Percentiles rank a stretch among this genome's conserved stretches.
phyloP scores from a whole-genome alignment of 2,797 vertebrate species.

The Clarias laeviceps region DNA sequence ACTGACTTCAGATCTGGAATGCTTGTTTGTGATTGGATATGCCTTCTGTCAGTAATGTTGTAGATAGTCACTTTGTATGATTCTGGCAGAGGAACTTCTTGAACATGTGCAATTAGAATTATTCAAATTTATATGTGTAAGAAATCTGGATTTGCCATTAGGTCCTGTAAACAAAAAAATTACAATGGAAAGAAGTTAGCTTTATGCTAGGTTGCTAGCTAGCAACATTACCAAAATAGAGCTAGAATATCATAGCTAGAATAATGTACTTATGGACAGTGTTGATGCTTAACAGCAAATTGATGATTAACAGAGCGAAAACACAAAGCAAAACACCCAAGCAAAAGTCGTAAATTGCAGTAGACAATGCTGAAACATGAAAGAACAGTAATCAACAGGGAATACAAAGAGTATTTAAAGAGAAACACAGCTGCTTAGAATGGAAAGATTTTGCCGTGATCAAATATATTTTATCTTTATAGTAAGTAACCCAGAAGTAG shows the following conservation, averaged over 20 bases:
- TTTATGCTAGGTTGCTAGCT: background rate
- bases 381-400: background rate
- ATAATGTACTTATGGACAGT: background rate
- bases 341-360: background rate
- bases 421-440: background rate
- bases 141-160: background rate
- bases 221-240: background rate
- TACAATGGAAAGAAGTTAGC: background rate
- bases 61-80: no score
- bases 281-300: no score
- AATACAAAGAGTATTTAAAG: background rate
- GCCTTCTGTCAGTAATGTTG: no score
- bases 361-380: background rate
- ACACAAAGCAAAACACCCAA: no score
- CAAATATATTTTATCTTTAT: background rate
- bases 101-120: no score
- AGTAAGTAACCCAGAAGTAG: background rate
- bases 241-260: background rate
- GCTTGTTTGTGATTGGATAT: no score
- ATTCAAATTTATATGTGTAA: background rate
- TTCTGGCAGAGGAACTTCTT: no score
- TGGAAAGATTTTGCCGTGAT: no score
- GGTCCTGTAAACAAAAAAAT: background rate
- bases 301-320: background rate
- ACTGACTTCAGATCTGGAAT: no score